Percentiles rank a stretch among this genome's conserved stretches.
Evolutionary conservation across 2,113 vertebrate genomes (phyloP).

Genomic region (Tenebrosternarchus preto): DNA sequence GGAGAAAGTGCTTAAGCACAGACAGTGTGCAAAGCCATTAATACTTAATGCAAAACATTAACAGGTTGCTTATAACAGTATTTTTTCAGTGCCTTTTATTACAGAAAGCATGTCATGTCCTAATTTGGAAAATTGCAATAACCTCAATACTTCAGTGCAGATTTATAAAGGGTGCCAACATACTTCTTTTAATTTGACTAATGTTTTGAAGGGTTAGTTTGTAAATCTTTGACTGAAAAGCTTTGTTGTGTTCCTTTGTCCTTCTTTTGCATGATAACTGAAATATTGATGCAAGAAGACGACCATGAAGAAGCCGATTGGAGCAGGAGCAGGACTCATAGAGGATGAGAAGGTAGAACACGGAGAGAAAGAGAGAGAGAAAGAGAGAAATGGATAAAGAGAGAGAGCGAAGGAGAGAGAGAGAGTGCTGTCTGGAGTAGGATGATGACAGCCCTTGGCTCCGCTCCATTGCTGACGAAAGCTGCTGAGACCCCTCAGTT

Average conservation of each 20-base stretch:
- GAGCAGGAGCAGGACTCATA: background rate
- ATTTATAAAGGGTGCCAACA: background rate
- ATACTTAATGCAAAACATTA: background rate
- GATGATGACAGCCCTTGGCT: slow-evolving; percentile 82
- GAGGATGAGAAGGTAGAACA: background rate
- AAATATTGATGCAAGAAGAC: slow-evolving; percentile 1
- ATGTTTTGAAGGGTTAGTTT: slow-evolving; percentile 7
- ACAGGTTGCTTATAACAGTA: background rate
- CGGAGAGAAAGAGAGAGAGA: slow-evolving; percentile 43
- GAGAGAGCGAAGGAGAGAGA: slow-evolving; percentile 52
- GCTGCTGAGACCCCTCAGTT: slow-evolving; percentile 85
- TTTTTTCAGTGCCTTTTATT: background rate
- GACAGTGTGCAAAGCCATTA: background rate
- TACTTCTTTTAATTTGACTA: background rate
- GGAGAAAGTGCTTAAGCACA: slow-evolving; percentile 17
- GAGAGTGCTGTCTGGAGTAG: slow-evolving; percentile 63
- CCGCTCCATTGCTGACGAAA: slow-evolving; percentile 84
- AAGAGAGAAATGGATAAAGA: slow-evolving; percentile 50
- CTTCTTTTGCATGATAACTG: background rate
- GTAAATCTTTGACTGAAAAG: background rate
- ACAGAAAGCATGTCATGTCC: background rate
- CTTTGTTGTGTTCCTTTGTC: background rate
- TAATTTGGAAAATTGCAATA: background rate
- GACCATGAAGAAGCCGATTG: background rate
- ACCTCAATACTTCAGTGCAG: background rate